Base-by-base conservation (phyloP, 2,113 vertebrate species). In the Daphoenositta chrysoptera region DNA sequence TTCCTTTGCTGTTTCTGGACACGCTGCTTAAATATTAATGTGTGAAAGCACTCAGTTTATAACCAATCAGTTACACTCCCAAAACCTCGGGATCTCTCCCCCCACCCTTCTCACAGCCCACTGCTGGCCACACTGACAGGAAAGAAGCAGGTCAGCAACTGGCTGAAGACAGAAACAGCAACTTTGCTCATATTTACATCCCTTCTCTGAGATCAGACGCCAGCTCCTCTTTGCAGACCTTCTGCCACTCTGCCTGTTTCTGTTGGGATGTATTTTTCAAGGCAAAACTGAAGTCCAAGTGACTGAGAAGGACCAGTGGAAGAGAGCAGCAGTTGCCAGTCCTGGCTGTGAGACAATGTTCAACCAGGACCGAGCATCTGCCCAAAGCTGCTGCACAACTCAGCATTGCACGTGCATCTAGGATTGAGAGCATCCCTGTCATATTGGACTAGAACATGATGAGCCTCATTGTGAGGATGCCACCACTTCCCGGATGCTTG, bases 351-450 rank as follows among this genome's bases (percentile, higher is more conserved):
- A 73, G 45, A 77, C 19, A 65, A 7, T 3, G 28, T 21, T 40
- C 24, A 37, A n/a, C 31, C 35, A 85, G 60, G 60, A 42, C 40
- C 0, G 0, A 84, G 47, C 5, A 37, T 24, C 28, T 82, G 26
- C 65, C 28, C 16, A 2, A 58, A 75, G 21, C 16, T 71, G 30
- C 60, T 5, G 5, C 17, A 31, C 22, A 19, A 7, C 45, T 65
- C 48, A 26, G 11, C 24, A 44, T 24, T 47, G 22, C 26, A 35
- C 0, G 0, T 21, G 21, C 8, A 40, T 27, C 51, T 16, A 22
- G 44, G 48, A 26, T 4, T 47, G 58, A 72, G 50, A 61, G 9
- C 40, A 18, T 18, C 48, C 30, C 47, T 37, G 31, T 61, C 37
- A 57, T 5, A 14, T 15, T 28, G 66, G 44, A 64, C 66, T 56